Evolutionary conservation across 2,797 vertebrate species (phyloP), one percentile per base, ranked within the genome.

Genomic region (Tiaroga cobitis): DNA sequence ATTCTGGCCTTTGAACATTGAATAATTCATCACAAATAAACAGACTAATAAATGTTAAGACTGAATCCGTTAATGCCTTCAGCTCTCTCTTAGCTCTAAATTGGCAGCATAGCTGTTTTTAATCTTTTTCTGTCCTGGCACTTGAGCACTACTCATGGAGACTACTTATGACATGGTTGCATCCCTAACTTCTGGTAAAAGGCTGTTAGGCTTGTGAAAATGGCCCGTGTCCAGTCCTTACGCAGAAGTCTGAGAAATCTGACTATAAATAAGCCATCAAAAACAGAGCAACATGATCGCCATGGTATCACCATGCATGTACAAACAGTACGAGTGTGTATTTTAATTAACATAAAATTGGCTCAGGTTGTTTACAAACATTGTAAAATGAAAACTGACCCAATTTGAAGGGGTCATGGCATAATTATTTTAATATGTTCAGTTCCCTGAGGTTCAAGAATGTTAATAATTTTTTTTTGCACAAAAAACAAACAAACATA

Each of bases 191-290:
- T 80, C 37, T 70, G 84, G 63, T 67, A 74, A 81, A 65, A 56
- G 83, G 41, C 73, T 49, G 73, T 74, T 70, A 69, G 75, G 59
- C 79, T 80, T 49, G 51, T 68, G 54, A 84, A 78, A 73, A 37
- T 32, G 72, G 82, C 72, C 59, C 43, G 68, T 37, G 77, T 75
- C 69, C 63, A 76, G 61, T 29, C 63, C 73, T 81, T 68, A 72
- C 69, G 61, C 70, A 56, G 56, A 63, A 84, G 89, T 84, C 83
- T 77, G 41, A 65, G 85, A 56, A 84, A 91, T 84, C 81, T 73
- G 34, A 65, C 87, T 83, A 73, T 87, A 87, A 79, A 88, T 84
- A 87, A 88, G 81, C 39, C 75, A 65, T 74, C 70, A 74, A 65
- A 65, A 82, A 74, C 81, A 82, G 75, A 83, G 87, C 80, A 89